A percentile compares a stretch with the other conserved stretches of the same genome.
These are phyloP conservation scores for Agriopis leucophaearia DNA, from an alignment of 2,888 invertebrate species.

Conservation along the genomic window DNA sequence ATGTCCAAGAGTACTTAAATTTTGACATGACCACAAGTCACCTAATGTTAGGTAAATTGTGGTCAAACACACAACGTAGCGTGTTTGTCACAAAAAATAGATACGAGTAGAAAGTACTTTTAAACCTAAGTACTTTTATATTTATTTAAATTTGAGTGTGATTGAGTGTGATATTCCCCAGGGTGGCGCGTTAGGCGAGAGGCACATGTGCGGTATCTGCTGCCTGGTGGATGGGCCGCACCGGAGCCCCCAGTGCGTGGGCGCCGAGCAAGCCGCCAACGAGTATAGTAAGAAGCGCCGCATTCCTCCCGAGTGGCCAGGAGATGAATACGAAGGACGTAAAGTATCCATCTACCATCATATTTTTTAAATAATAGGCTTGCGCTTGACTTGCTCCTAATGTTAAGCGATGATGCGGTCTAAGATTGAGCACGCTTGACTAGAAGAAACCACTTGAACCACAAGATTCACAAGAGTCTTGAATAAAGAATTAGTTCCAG, in stretches of 20 bases:
- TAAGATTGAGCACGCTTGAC: too few relatives aligned
- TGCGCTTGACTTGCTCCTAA: too few relatives aligned
- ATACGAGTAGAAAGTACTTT: not conserved
- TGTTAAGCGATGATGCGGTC: too few relatives aligned
- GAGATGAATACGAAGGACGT: conserved; percentile 67
- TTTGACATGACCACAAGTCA: too few relatives aligned
- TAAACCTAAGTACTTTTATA: not conserved
- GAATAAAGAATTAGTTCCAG: too few relatives aligned
- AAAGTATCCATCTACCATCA: conserved; percentile 31
- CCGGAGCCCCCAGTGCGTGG: conserved; percentile 56
- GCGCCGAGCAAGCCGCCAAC: conserved; percentile 65
- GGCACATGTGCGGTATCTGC: conserved; percentile 67
- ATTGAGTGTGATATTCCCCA: conserved; percentile 36
- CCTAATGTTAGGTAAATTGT: too few relatives aligned
- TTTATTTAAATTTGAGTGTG: not conserved
- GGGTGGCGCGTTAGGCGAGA: conserved; percentile 59
- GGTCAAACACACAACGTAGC: too few relatives aligned
- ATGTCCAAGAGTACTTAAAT: too few relatives aligned
- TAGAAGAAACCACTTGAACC: too few relatives aligned
- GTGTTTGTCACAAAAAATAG: too few relatives aligned
- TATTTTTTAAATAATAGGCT: too few relatives aligned
- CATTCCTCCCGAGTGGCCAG: conserved; percentile 65
- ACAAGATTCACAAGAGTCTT: too few relatives aligned
- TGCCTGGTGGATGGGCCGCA: conserved; percentile 52
- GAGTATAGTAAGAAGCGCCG: conserved; percentile 37